A percentile compares a stretch with the other conserved stretches of the same genome.
phyloP scores from a whole-genome alignment of 2,888 invertebrate species.

The Nomada ruficornis region DNA sequence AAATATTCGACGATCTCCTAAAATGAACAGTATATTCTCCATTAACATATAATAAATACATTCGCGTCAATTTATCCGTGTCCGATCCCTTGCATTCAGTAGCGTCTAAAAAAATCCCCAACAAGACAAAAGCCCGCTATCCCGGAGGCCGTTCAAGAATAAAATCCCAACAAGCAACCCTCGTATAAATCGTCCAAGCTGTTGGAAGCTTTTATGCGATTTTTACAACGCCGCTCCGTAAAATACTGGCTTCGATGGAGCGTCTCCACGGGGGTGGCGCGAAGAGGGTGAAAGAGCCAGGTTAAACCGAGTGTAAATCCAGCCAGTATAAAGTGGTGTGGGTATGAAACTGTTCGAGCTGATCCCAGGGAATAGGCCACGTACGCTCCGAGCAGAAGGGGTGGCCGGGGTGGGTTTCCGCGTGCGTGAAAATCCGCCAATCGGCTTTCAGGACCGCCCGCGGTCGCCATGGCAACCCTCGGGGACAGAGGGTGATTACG shows the following conservation, averaged over 20 bases:
- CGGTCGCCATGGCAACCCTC: conserved; percentile 80
- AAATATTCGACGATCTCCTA: too few species aligned
- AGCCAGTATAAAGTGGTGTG: conserved; percentile 33
- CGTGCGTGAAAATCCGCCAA: conserved; percentile 73
- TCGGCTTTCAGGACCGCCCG: conserved; percentile 73
- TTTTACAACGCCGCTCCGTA: conserved; percentile 68
- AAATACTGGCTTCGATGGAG: conserved; percentile 62
- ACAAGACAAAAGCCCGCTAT: background rate
- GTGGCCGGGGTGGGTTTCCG: conserved; percentile 63
- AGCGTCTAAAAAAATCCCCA: background rate
- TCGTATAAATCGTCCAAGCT: conserved; percentile 66
- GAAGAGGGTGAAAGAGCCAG: conserved; percentile 24
- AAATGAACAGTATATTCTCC: too few species aligned
- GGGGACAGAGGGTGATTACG: conserved; percentile 80
- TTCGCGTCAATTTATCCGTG: too few species aligned
- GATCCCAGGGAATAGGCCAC: conserved; percentile 63
- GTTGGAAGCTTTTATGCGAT: conserved; percentile 71
- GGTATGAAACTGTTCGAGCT: conserved; percentile 33
- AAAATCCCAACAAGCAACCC: conserved; percentile 5
- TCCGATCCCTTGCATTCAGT: background rate
- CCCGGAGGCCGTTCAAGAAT: background rate
- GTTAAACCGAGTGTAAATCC: conserved; percentile 68
- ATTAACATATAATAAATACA: too few species aligned
- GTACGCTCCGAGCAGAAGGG: conserved; percentile 49
- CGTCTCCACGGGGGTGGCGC: conserved; percentile 15